These are phyloP conservation scores for Ciona savignyi DNA, from an alignment of 23 tunicate species.

Conservation along the genomic window DNA sequence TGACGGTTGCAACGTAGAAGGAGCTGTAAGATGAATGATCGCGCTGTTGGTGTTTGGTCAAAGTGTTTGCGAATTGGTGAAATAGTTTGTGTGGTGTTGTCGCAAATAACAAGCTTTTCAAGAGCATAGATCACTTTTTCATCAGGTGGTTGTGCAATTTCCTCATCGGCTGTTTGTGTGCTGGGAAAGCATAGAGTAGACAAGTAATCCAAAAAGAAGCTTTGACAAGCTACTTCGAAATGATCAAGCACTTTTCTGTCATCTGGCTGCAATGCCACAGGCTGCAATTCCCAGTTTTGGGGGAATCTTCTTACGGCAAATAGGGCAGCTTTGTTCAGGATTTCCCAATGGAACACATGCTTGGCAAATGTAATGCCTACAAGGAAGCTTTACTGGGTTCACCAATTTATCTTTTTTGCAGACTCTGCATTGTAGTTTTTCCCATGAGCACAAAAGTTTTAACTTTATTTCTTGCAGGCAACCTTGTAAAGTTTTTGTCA, in stretches of 20 bases:
- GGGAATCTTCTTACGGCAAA: too few species aligned
- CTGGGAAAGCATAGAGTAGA: conserved; percentile 44
- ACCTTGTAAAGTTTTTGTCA: too few species aligned
- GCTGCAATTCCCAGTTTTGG: neutral
- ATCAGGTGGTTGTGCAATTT: conserved; percentile 4
- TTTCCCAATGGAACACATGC: too few species aligned
- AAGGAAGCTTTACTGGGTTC: too few species aligned
- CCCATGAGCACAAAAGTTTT: too few species aligned
- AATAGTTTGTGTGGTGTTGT: conserved; percentile 14
- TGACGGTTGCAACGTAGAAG: conserved; percentile 19
- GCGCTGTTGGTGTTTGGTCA: conserved; percentile 22
- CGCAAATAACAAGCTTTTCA: conserved; percentile 31
- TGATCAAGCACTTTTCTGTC: conserved; percentile 26
- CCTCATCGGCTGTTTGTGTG: neutral
- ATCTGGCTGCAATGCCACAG: too few species aligned
- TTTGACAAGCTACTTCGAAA: conserved; percentile 38
- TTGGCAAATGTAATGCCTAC: too few species aligned
- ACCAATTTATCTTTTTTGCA: too few species aligned
- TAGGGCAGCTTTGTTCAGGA: too few species aligned
- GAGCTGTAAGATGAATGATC: conserved; percentile 48
- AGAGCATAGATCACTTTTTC: conserved; percentile 7
- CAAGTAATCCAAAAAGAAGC: conserved; percentile 68
- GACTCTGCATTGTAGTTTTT: too few species aligned
- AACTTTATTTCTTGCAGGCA: too few species aligned
- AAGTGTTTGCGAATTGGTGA: conserved; percentile 9